phyloP scores from a whole-genome alignment of 1,140 invertebrate species.

The Globodera rostochiensis region DNA sequence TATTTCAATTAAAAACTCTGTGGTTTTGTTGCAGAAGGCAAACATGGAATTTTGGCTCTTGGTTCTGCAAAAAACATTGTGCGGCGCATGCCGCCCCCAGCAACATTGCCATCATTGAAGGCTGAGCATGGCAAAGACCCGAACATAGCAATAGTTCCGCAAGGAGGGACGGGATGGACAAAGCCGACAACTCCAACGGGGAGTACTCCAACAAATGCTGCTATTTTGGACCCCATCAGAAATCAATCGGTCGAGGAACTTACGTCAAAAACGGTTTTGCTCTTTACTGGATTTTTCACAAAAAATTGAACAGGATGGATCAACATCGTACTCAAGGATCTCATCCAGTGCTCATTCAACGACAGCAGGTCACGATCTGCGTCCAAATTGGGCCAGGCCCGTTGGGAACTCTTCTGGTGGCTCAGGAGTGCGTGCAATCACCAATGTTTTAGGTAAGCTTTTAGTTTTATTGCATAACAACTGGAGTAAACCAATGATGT shows the following conservation, averaged over 20 bases:
- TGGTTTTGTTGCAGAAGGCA: slow-evolving; percentile 26
- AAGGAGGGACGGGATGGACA: slow-evolving; percentile 63
- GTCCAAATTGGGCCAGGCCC: slow-evolving; percentile 62
- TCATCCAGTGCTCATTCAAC: slow-evolving; percentile 33
- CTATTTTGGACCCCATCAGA: slow-evolving; percentile 5
- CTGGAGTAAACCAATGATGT: too few relatives aligned
- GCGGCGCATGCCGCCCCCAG: slow-evolving; percentile 65
- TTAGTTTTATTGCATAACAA: neutral
- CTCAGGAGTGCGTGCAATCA: neutral
- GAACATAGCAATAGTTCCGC: slow-evolving; percentile 56
- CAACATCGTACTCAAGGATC: slow-evolving; percentile 25
- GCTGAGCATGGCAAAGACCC: slow-evolving; percentile 63
- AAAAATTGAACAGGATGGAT: slow-evolving; percentile 15
- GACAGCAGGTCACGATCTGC: slow-evolving; percentile 46
- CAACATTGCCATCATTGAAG: slow-evolving; percentile 63
- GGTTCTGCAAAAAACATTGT: slow-evolving; percentile 58
- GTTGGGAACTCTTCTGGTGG: slow-evolving; percentile 7
- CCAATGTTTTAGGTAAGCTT: neutral
- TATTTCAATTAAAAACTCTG: neutral
- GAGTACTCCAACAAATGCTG: neutral
- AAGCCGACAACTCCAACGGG: slow-evolving; percentile 46
- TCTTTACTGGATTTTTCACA: slow-evolving; percentile 4
- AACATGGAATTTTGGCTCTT: slow-evolving; percentile 58
- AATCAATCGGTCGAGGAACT: neutral
- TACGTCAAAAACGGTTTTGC: neutral